These are phyloP conservation scores for Dichetophora obliterata DNA, from an alignment of 2,888 invertebrate species.

Conservation along the genomic window DNA sequence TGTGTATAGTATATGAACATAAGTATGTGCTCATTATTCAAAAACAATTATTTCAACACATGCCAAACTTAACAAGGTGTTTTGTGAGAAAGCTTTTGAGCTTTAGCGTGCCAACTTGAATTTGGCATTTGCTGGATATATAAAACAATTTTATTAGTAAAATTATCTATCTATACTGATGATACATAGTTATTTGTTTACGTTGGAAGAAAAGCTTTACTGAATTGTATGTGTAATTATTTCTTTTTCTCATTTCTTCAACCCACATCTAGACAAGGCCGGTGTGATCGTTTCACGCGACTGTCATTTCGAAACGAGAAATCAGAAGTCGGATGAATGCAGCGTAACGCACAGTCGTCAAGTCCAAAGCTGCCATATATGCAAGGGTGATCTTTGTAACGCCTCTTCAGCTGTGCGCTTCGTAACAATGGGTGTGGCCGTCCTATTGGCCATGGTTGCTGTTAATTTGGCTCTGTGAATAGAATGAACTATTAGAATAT, in stretches of 20 bases:
- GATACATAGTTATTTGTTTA: not conserved
- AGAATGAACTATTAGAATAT: not conserved
- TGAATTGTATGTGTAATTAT: not conserved
- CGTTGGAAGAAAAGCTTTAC: not conserved
- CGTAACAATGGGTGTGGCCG: constrained; percentile 55
- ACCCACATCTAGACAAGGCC: constrained; percentile 58
- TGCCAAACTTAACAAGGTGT: not conserved
- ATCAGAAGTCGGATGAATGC: constrained; percentile 62
- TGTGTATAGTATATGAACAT: not conserved
- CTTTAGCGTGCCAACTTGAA: not conserved
- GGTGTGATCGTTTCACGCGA: constrained; percentile 65
- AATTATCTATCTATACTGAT: not conserved
- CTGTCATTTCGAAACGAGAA: constrained; percentile 64
- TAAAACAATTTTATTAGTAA: no score
- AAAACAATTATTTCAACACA: not conserved
- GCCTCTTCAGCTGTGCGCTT: constrained; percentile 61
- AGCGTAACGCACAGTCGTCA: constrained; percentile 62
- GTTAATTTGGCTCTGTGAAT: constrained; percentile 58
- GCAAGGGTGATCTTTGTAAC: constrained; percentile 79
- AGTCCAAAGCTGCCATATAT: constrained; percentile 74
- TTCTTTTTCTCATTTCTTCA: constrained; percentile 16
- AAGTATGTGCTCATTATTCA: not conserved
- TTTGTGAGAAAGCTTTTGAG: not conserved
- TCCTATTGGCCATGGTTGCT: constrained; percentile 57
- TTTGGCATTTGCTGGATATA: no score